These are phyloP conservation scores for Vulpes lagopus DNA, from an alignment of 2,113 vertebrate genomes.

Conservation along the genomic window DNA sequence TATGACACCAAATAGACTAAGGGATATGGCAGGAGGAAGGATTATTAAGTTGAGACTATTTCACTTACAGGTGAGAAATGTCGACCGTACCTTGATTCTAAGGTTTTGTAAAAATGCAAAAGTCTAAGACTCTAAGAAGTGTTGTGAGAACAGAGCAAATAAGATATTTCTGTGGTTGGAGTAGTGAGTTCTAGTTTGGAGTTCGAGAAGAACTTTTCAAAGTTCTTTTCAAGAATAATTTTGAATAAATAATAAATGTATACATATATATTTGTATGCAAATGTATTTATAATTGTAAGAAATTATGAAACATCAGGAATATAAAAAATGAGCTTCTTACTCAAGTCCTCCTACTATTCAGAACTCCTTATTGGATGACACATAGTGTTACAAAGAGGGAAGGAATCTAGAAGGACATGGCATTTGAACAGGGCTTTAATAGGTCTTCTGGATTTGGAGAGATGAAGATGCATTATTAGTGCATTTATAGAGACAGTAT, in stretches of 20 bases:
- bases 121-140: background rate
- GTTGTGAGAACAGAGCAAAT: background rate
- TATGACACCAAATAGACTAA: background rate
- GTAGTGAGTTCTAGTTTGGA: background rate
- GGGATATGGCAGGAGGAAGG: background rate
- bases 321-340: background rate
- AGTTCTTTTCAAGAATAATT: background rate
- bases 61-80: background rate
- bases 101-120: background rate
- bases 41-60: background rate
- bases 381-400: background rate
- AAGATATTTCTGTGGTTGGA: background rate
- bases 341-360: background rate
- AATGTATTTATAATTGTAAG: background rate
- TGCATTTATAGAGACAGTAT: background rate
- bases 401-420: background rate
- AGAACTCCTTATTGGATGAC: background rate
- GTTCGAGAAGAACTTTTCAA: background rate
- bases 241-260: background rate
- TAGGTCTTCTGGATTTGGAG: background rate
- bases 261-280: background rate
- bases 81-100: background rate
- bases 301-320: background rate
- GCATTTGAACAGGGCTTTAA: accelerated
- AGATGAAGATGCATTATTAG: background rate